phyloP scores from a whole-genome alignment of 2,113 vertebrate species.

The Forbesichthys papilliferus region DNA sequence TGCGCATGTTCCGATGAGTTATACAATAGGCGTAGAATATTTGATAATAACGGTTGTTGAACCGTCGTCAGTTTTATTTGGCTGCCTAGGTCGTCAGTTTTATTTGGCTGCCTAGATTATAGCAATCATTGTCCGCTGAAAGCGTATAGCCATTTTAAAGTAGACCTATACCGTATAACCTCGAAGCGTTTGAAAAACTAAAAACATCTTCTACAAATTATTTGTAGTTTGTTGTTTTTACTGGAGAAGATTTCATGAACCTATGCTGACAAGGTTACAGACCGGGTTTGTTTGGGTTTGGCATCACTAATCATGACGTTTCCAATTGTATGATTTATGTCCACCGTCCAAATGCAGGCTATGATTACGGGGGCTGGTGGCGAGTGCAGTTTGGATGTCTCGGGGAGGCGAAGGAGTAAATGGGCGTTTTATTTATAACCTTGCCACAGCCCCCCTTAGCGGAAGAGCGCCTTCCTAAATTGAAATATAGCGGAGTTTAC shows the following conservation, averaged over 20 bases:
- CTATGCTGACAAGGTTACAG: conserved; percentile 63
- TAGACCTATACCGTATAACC: no score
- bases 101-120: no score
- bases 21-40: background rate
- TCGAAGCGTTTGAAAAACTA: no score
- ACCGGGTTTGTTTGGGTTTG: conserved; percentile 70
- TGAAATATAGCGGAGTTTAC: conserved; percentile 99
- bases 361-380: conserved; percentile 89
- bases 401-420: conserved; percentile 89
- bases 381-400: conserved; percentile 87
- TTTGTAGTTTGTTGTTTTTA: conserved; percentile 22
- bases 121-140: no score
- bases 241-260: conserved; percentile 50
- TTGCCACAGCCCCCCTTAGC: conserved; percentile 93
- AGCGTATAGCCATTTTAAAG: no score
- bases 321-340: conserved; percentile 93
- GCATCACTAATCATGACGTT: conserved; percentile 90
- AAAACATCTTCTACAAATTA: background rate
- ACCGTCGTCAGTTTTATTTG: no score
- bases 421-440: conserved; percentile 99
- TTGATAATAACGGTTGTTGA: no score
- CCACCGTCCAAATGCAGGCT: conserved; percentile 84
- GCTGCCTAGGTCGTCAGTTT: no score
- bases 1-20: background rate
- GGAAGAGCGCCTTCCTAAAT: conserved; percentile 98